Base-by-base conservation (phyloP, 2,888 invertebrate species). In the Blastobasis adustella region DNA sequence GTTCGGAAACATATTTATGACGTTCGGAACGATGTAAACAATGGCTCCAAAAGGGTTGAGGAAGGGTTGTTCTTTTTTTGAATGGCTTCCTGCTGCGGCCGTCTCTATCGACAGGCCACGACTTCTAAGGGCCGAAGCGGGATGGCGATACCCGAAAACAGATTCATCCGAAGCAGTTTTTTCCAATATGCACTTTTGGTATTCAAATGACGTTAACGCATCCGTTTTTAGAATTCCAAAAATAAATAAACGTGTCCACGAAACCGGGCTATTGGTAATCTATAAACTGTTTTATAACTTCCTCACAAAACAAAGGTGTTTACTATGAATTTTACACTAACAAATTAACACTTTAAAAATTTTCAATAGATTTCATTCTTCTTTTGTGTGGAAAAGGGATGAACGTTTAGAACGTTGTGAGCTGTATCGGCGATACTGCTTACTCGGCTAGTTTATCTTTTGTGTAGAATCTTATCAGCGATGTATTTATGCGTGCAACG, bases 51-150 rank as follows among this genome's bases (percentile, higher is more conserved):
- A 82, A 80, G 84, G 88, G 86, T 83, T 83, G 73, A 80, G 75
- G 82, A 86, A 87, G 88, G 88, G 85, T 86, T 85, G 82, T 77
- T 80, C 79, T 83, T 88, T 88, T 86, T 88, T 86, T 80, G 72
- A 78, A 77, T 75, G 73, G 81, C 82, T 86, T 87, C 87, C 87
- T 85, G 82, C 79, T 75, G 65, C 58, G 52, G 57, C 58, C 60
- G 63, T 83, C 85, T 68, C 75, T 65, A 56, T 84, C 76, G 59
- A 69, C 58, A 23, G 23, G 76, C 50, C 56, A 49, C 45, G 41
- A 58, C 54, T 52, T 54, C 50, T 42, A 56, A 43, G 61, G n/a
- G 46, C 52, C 47, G 56, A 69, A 82, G 56, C 64, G 66, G 63
- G 83, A 83, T 51, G 50, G 61, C 64, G 50, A 60, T 52, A 69